Percentiles rank a stretch among this genome's conserved stretches.
Conservation (phyloP, 2,888 invertebrate genomes). For the Parelbella ahira region DNA sequence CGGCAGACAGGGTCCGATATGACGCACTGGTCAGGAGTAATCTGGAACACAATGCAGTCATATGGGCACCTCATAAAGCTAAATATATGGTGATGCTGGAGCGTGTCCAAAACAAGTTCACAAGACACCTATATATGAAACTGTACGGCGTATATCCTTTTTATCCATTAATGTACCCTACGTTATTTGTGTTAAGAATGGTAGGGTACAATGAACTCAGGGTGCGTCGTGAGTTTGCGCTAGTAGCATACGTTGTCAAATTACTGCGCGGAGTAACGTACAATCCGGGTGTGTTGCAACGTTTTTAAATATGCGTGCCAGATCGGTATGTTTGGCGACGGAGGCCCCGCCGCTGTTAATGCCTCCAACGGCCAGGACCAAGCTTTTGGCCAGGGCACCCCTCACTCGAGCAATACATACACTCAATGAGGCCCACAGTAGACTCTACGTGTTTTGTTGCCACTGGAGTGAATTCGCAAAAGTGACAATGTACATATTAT, state of each 20-base stretch:
- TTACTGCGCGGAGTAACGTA: neutral
- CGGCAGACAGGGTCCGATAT: neutral
- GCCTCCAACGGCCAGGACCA: neutral
- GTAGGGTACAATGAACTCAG: too few species aligned
- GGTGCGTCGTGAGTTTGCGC: neutral
- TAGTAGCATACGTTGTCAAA: neutral
- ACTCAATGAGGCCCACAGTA: neutral
- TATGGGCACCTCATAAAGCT: neutral
- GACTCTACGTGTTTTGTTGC: neutral
- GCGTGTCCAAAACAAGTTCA: neutral
- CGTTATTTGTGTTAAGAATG: too few species aligned
- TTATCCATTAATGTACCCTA: too few species aligned
- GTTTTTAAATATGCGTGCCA: too few species aligned
- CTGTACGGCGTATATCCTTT: neutral
- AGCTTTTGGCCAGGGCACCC: neutral
- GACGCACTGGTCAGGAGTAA: neutral
- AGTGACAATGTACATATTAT: neutral
- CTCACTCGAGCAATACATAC: neutral
- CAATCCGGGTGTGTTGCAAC: too few species aligned
- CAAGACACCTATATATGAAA: neutral
- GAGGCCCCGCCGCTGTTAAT: neutral
- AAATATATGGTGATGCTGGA: neutral
- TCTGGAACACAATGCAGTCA: slow-evolving; percentile 1
- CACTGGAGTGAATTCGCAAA: neutral
- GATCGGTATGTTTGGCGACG: slow-evolving; percentile 1